These are phyloP conservation scores for Dermochelys coriacea DNA, from an alignment of 2,797 vertebrate genomes.

Conservation along the genomic window DNA sequence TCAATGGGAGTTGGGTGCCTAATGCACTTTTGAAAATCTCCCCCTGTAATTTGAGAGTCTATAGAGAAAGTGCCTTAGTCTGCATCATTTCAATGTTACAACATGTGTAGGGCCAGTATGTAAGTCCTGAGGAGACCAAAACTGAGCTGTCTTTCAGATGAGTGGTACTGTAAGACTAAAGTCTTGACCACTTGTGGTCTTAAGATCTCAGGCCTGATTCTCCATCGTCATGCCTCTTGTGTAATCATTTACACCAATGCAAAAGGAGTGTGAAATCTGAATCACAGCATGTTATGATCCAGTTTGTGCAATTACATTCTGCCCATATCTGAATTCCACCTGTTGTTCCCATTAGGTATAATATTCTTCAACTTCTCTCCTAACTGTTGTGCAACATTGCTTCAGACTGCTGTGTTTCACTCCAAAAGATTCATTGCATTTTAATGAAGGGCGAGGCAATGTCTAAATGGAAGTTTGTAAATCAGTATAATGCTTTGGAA, in stretches of 20 bases:
- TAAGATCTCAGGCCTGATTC: neutral
- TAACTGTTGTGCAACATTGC: neutral
- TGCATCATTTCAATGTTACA: neutral
- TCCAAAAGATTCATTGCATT: constrained; percentile 1
- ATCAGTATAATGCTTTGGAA: constrained; percentile 45
- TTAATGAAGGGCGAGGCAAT: constrained; percentile 13
- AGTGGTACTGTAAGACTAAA: neutral
- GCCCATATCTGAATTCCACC: neutral
- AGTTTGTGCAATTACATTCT: neutral
- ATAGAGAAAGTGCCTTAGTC: neutral
- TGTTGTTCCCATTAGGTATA: neutral
- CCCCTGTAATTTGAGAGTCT: neutral
- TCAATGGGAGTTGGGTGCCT: neutral
- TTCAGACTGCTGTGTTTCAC: neutral
- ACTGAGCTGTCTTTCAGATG: neutral
- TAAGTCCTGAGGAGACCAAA: neutral
- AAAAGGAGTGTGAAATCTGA: neutral
- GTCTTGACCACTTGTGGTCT: neutral
- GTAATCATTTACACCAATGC: neutral
- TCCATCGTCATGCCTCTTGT: neutral
- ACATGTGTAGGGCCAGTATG: neutral
- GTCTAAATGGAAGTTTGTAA: constrained; percentile 22
- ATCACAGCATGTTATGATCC: neutral
- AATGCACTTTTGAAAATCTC: neutral
- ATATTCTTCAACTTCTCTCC: neutral